Percentiles rank a stretch among this genome's conserved stretches.
Conservation (phyloP, 2,888 invertebrate genomes). For the Altica lythri region DNA sequence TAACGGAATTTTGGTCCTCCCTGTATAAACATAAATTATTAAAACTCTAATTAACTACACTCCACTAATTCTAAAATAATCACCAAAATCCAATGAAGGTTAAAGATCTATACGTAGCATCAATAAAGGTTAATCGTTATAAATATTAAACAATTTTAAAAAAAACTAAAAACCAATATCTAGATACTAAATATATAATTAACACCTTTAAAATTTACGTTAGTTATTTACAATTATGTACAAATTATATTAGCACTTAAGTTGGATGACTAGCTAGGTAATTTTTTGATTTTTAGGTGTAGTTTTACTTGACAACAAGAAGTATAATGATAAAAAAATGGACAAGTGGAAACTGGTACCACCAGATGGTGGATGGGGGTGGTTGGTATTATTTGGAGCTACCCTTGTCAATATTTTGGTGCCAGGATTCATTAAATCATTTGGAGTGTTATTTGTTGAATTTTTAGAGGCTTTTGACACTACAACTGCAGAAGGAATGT, state of each 20-base stretch:
- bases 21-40: no score
- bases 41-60: no score
- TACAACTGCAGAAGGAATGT: slow-evolving; percentile 73
- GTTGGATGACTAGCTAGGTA: not conserved
- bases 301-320: slow-evolving; percentile 48
- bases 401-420: slow-evolving; percentile 84
- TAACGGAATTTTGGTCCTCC: no score
- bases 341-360: slow-evolving; percentile 75
- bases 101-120: no score
- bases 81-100: no score
- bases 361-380: slow-evolving; percentile 86
- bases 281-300: slow-evolving; percentile 43
- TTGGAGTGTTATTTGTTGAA: slow-evolving; percentile 83
- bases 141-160: no score
- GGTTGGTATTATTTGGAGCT: slow-evolving; percentile 74
- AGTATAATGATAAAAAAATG: slow-evolving; percentile 50
- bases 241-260: slow-evolving; percentile 16
- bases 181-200: no score
- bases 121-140: no score
- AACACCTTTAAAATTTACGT: slow-evolving; percentile 9
- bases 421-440: slow-evolving; percentile 86
- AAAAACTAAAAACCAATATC: no score
- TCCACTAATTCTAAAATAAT: no score
- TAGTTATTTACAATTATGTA: slow-evolving; percentile 1
- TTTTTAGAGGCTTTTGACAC: slow-evolving; percentile 79